phyloP scores from a whole-genome alignment of 1,140 invertebrate species.

The Pteromalus puparum region DNA sequence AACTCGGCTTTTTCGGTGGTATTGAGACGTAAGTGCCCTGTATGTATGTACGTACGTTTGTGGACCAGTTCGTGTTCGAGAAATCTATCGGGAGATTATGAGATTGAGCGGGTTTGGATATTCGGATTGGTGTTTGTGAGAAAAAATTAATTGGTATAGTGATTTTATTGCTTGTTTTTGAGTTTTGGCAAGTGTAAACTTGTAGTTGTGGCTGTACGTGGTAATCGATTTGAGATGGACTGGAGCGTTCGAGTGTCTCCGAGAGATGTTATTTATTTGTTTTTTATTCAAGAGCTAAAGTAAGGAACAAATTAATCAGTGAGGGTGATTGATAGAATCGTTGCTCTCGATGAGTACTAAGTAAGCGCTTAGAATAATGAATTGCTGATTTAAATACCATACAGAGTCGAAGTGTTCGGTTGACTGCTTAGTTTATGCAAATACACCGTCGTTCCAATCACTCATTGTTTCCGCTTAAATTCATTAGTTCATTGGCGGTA shows the following conservation, averaged over 20 bases:
- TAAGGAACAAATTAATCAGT: not conserved
- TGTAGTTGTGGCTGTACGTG: no score
- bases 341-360: not conserved
- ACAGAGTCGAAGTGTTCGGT: not conserved
- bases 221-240: no score
- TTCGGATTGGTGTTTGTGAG: no score
- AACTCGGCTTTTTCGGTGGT: not conserved
- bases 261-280: no score
- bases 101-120: no score
- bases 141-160: not conserved
- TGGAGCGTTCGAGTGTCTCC: no score
- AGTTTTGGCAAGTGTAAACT: no score
- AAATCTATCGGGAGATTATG: not conserved
- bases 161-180: not conserved
- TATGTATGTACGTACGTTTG: not conserved
- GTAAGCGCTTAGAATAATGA: not conserved
- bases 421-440: not conserved
- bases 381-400: not conserved
- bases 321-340: not conserved
- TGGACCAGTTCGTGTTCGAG: not conserved
- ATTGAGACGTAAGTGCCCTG: not conserved
- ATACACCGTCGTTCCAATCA: not conserved
- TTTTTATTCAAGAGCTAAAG: no score
- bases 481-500: not conserved
- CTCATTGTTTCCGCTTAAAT: not conserved